Percentiles rank a stretch among this genome's conserved stretches.
These are phyloP conservation scores for Poicephalus meyeri DNA, from an alignment of 2,113 vertebrate species.

Conservation along the genomic window DNA sequence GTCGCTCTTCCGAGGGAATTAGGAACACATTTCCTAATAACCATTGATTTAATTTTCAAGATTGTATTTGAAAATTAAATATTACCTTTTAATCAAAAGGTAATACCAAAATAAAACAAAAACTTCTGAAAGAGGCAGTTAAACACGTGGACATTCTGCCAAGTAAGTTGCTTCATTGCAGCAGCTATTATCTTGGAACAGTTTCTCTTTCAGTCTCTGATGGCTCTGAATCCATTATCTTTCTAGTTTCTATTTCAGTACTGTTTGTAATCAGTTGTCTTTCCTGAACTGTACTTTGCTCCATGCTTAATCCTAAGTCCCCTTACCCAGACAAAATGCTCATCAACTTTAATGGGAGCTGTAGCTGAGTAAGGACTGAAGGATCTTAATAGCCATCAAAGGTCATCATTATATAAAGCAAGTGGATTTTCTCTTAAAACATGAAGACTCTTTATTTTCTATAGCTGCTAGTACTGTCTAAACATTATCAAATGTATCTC, in stretches of 20 bases:
- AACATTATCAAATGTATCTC: background rate
- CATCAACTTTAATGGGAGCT: slow-evolving; percentile 38
- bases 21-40: too few relatives aligned
- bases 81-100: too few relatives aligned
- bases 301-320: slow-evolving; percentile 13
- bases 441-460: background rate
- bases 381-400: slow-evolving; percentile 28
- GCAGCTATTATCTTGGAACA: slow-evolving; percentile 1
- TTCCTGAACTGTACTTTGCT: background rate
- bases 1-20: too few relatives aligned
- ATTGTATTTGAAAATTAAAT: too few relatives aligned
- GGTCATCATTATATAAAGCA: slow-evolving; percentile 8
- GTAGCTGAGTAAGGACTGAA: slow-evolving; percentile 23
- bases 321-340: slow-evolving; percentile 49
- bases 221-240: slow-evolving; percentile 24
- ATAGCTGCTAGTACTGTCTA: background rate
- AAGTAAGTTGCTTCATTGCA: slow-evolving; percentile 9
- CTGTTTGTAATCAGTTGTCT: slow-evolving; percentile 27
- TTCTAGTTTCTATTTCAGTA: slow-evolving; percentile 33
- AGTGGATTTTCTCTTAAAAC: background rate
- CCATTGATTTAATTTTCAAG: too few relatives aligned
- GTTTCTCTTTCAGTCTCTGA: slow-evolving; percentile 16
- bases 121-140: background rate
- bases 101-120: background rate
- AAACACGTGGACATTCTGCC: background rate